phyloP scores from a whole-genome alignment of 2,797 vertebrate species.

The Euthynnus affinis region DNA sequence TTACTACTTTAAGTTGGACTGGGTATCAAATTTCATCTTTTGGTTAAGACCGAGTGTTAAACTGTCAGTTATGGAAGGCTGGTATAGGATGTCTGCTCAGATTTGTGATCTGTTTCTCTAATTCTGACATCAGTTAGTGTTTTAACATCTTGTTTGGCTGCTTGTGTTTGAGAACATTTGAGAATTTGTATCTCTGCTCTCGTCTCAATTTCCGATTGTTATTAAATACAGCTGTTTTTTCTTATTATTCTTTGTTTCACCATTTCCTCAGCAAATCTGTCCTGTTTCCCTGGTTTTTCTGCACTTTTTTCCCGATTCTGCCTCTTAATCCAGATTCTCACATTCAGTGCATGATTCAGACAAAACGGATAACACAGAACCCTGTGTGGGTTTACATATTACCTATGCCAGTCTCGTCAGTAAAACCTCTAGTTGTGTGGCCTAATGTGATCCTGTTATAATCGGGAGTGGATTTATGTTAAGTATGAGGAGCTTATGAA shows the following conservation, averaged over 20 bases:
- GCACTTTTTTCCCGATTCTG: not conserved
- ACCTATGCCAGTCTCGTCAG: constrained; percentile 38
- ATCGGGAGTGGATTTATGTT: constrained; percentile 63
- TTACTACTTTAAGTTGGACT: not conserved
- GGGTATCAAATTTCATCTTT: not conserved
- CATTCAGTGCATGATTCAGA: constrained; percentile 10
- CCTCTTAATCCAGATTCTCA: constrained; percentile 8
- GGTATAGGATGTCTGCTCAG: not conserved
- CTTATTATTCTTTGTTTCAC: not conserved
- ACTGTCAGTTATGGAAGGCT: not conserved
- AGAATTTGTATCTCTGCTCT: not conserved
- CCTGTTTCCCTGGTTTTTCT: not conserved
- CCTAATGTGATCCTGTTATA: constrained; percentile 62
- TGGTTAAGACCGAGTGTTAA: not conserved
- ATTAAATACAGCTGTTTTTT: not conserved
- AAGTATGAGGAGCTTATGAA: constrained; percentile 63
- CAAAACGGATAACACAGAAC: constrained; percentile 1
- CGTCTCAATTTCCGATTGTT: not conserved
- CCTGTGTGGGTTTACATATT: constrained; percentile 23
- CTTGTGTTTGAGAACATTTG: not conserved
- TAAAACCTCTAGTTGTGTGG: constrained; percentile 60
- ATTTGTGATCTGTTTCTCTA: not conserved
- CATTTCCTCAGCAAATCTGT: not conserved
- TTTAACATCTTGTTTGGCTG: not conserved
- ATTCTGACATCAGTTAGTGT: not conserved